A percentile compares a stretch with the other conserved stretches of the same genome.
Evolutionary conservation across 2,888 invertebrate species (phyloP).

Genomic region (Andrena haemorrhoa): DNA sequence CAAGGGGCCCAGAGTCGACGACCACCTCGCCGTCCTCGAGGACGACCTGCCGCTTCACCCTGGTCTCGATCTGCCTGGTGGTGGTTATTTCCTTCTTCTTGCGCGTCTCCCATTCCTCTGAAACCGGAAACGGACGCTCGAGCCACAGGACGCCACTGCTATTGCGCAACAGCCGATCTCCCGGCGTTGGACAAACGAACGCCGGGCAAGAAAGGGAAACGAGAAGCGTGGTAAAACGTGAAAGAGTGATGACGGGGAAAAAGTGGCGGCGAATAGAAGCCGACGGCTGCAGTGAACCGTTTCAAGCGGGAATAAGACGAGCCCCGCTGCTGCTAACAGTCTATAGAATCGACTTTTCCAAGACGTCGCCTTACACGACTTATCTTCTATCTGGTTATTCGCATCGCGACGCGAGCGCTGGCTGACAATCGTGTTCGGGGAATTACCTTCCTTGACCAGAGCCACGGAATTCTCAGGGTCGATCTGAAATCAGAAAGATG

Average conservation of each 20-base stretch:
- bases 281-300: conserved; percentile 24
- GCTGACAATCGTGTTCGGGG: conserved; percentile 40
- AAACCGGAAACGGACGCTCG: conserved; percentile 72
- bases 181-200: conserved; percentile 39
- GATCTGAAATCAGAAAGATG: conserved; percentile 86
- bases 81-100: conserved; percentile 96
- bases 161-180: conserved; percentile 58
- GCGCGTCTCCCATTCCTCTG: conserved; percentile 97
- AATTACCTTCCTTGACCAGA: conserved; percentile 94
- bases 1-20: conserved; percentile 95
- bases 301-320: conserved; percentile 31
- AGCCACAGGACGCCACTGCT: conserved; percentile 25
- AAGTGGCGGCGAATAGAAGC: neutral
- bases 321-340: neutral
- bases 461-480: conserved; percentile 92
- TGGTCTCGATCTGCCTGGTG: conserved; percentile 95
- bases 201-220: neutral
- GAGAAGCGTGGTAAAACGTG: neutral
- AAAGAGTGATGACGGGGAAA: neutral
- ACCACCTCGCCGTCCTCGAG: conserved; percentile 96
- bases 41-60: conserved; percentile 95
- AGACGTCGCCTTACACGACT: conserved; percentile 26
- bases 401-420: conserved; percentile 44
- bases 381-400: conserved; percentile 46
- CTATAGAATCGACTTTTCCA: conserved; percentile 15